Percentiles rank a stretch among this genome's conserved stretches.
Evolutionary conservation across 2,113 vertebrate genomes (phyloP).

Genomic region (Taurulus bubalis): DNA sequence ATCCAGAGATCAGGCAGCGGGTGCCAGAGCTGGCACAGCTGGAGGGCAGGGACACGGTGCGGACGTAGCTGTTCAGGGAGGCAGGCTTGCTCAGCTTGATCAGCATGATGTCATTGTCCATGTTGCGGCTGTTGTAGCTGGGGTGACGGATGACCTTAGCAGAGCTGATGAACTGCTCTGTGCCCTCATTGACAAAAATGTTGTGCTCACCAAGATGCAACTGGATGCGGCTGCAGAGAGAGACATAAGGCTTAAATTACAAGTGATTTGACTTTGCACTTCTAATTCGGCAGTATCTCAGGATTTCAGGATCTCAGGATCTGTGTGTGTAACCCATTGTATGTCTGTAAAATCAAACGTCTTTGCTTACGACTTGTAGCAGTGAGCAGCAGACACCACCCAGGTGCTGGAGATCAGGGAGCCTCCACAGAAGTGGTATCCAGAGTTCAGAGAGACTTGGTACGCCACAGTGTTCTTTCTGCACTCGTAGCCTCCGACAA

Average conservation of each 20-base stretch:
- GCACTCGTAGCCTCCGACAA: constrained; percentile 88
- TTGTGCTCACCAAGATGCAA: constrained; percentile 87
- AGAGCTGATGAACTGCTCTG: constrained; percentile 82
- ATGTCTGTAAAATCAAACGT: no score
- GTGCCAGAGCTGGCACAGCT: constrained; percentile 82
- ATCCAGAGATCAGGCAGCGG: constrained; percentile 89
- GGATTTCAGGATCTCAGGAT: no score
- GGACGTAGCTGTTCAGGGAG: constrained; percentile 79
- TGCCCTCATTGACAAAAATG: constrained; percentile 79
- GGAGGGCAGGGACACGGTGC: constrained; percentile 80
- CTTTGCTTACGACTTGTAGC: constrained; percentile 84
- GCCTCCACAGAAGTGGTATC: constrained; percentile 85
- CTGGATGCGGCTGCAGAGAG: constrained; percentile 73
- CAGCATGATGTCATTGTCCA: constrained; percentile 92
- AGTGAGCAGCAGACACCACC: constrained; percentile 90
- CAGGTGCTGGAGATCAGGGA: constrained; percentile 85
- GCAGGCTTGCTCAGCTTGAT: constrained; percentile 83
- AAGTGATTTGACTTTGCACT: neutral
- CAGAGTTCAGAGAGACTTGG: constrained; percentile 86
- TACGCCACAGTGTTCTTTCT: constrained; percentile 77
- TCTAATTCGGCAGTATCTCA: neutral
- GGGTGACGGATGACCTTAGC: constrained; percentile 80
- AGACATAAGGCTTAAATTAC: neutral
- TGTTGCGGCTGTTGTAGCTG: constrained; percentile 71
- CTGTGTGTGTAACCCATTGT: neutral